These are phyloP conservation scores for Australoheros scitulus DNA, from an alignment of 2,113 vertebrate species.

Conservation along the genomic window DNA sequence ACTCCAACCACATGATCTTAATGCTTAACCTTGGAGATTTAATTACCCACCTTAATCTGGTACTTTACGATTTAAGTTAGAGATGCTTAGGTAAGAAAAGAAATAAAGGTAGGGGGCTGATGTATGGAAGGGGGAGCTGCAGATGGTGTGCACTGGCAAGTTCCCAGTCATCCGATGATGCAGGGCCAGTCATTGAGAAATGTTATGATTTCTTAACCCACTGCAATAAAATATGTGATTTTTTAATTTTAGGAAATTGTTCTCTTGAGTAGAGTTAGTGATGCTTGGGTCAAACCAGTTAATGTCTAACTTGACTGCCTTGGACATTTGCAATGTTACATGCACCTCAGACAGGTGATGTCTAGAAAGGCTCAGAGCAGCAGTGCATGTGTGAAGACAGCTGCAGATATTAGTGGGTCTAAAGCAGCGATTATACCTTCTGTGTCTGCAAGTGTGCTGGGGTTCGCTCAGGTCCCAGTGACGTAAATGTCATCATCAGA, in stretches of 20 bases:
- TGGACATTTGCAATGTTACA: accelerated
- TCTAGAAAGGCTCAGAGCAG: no score
- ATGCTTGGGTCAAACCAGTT: background rate
- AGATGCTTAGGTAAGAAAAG: background rate
- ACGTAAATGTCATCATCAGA: background rate
- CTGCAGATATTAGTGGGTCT: background rate
- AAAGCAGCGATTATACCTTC: background rate
- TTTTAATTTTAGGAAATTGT: no score
- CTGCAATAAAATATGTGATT: no score
- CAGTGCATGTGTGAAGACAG: background rate
- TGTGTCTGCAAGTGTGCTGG: background rate
- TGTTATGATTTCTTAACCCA: no score
- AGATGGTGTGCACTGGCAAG: background rate
- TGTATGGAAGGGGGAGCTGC: accelerated
- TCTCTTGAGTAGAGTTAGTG: background rate
- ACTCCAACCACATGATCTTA: background rate
- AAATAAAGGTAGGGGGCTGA: background rate
- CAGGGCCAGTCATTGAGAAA: accelerated
- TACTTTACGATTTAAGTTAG: background rate
- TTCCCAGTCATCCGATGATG: background rate
- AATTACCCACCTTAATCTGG: background rate
- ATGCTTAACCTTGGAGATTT: background rate
- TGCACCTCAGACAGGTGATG: background rate
- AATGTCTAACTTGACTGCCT: accelerated
- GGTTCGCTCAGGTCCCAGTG: background rate